Conservation (phyloP, 2,888 invertebrate species). For the Volucella bombylans region DNA sequence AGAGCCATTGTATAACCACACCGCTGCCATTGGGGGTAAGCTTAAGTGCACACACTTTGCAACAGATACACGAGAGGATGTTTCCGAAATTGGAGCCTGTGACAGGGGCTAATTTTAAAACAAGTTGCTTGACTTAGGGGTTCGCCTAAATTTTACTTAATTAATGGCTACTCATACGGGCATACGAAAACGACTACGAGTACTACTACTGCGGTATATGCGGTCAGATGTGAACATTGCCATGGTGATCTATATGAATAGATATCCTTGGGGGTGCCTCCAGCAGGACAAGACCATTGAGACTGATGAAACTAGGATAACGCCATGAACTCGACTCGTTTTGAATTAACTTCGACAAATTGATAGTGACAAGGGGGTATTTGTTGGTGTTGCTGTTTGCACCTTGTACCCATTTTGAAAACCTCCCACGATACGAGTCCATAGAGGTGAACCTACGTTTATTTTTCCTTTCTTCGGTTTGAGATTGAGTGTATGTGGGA, state of each 20-base stretch:
- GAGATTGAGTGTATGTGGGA: background rate
- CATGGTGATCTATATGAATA: no score
- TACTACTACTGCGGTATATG: background rate
- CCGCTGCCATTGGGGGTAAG: constrained; percentile 32
- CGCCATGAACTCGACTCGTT: constrained; percentile 50
- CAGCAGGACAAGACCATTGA: constrained; percentile 6
- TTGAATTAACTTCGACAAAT: constrained; percentile 57
- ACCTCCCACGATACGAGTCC: constrained; percentile 3
- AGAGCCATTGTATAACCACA: background rate
- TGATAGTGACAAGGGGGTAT: constrained; percentile 18
- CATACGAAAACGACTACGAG: background rate
- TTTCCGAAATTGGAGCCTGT: constrained; percentile 6
- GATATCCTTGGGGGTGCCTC: no score
- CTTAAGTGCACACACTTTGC: constrained; percentile 48
- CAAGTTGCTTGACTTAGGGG: constrained; percentile 53
- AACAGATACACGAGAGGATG: constrained; percentile 39
- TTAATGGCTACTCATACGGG: constrained; percentile 52
- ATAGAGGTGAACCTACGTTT: background rate
- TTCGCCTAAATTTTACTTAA: constrained; percentile 66
- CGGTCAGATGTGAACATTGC: constrained; percentile 11
- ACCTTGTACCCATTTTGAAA: constrained; percentile 16
- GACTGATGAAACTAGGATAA: constrained; percentile 26
- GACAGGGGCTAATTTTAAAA: constrained; percentile 50
- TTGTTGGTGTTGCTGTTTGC: background rate
- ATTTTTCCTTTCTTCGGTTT: constrained; percentile 9